Base-by-base conservation (phyloP, 2,888 invertebrate genomes). In the Pheosia tremula region DNA sequence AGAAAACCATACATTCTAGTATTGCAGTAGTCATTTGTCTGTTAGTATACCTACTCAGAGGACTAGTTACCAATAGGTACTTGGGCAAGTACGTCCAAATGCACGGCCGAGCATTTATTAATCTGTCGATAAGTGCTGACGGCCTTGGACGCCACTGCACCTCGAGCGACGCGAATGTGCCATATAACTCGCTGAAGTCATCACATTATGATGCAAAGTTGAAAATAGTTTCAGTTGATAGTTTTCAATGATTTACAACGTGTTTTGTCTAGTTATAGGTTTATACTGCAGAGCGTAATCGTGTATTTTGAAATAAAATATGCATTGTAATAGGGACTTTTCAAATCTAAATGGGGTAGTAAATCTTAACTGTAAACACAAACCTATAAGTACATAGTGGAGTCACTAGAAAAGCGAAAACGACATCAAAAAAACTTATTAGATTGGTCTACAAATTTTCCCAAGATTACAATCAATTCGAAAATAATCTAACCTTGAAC, bases 111-210 rank as follows among this genome's bases (percentile, higher is more conserved):
- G 53, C 38, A 10, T 7, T 49, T 53, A 53, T 53, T 36, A 53
- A 53, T 53, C 37, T 11, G 37, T 37, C 7, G 36, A 53, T 37
- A 53, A 53, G 37, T 53, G 53, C 37, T 53, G 10, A 53, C 53
- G 37, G 53, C 53, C 53, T 53, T 53, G 53, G 24, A 6, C 24
- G 52, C 9, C 5, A 4, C 52, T 52, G 52, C 52, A 52, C 4
- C 52, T 53, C 53, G 53, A 37, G 37, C 53, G 37, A 37, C 53
- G 11, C 53, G 50, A 50, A 37, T 53, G 37, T 11, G 53, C 53
- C 37, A 53, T 53, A 38, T 37, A 53, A 53, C 53, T 11, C 37
- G 38, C 36, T 53, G 53, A 37, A 53, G 24, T 24, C 24, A 24
- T 38, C 10, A 11, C 38, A 53, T 53, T 37, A 53, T 36, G 53